A percentile compares a stretch with the other conserved stretches of the same genome.
phyloP scores from a whole-genome alignment of 2,888 invertebrate species.

The Argyra leucocephala region DNA sequence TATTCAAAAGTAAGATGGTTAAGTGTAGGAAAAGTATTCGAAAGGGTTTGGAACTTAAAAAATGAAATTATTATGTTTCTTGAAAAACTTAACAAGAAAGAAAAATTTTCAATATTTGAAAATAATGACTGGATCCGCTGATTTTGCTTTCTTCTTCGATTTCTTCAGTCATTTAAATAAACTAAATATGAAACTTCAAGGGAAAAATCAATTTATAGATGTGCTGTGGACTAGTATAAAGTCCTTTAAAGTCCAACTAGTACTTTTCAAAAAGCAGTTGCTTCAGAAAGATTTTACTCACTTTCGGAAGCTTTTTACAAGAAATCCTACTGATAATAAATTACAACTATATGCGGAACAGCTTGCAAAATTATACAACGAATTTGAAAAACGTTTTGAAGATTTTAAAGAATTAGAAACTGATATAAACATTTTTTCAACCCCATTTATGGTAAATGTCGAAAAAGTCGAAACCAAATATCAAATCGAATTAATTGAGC shows the following conservation, averaged over 20 bases:
- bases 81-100: slow-evolving; percentile 9
- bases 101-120: slow-evolving; percentile 7
- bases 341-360: not conserved
- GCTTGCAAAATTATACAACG: slow-evolving; percentile 8
- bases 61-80: slow-evolving; percentile 8
- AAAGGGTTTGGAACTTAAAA: slow-evolving; percentile 8
- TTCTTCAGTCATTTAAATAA: slow-evolving; percentile 9
- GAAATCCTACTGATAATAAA: slow-evolving; percentile 9
- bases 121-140: slow-evolving; percentile 4
- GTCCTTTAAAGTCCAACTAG: slow-evolving; percentile 8
- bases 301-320: slow-evolving; percentile 1
- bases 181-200: slow-evolving; percentile 7
- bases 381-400: slow-evolving; percentile 9
- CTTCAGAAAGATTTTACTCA: slow-evolving; percentile 8
- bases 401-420: slow-evolving; percentile 8
- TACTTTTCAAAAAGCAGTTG: slow-evolving; percentile 7
- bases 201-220: slow-evolving; percentile 7
- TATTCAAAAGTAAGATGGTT: not conserved
- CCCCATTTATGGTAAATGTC: slow-evolving; percentile 1
- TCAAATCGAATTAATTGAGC: slow-evolving; percentile 8
- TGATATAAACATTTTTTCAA: slow-evolving; percentile 9
- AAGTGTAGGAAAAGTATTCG: not conserved
- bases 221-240: slow-evolving; percentile 8
- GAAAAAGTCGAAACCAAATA: not conserved
- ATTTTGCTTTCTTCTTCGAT: slow-evolving; percentile 8